Evolutionary conservation across 2,113 vertebrate species (phyloP).

Genomic region (Polypterus bichir): DNA sequence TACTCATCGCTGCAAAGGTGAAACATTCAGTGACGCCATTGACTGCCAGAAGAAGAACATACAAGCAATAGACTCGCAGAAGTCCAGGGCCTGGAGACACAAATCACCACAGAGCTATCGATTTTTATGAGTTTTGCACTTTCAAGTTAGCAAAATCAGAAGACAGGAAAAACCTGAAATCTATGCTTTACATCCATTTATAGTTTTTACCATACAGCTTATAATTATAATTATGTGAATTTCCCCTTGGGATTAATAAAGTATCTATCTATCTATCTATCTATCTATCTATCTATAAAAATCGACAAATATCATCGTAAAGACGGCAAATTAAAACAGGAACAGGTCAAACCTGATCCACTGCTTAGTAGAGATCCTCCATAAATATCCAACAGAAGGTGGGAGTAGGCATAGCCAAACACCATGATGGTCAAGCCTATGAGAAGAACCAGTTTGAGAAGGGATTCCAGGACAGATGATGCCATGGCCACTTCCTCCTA

Average conservation of each 20-base stretch:
- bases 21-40: conserved; percentile 93
- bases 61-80: conserved; percentile 71
- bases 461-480: conserved; percentile 67
- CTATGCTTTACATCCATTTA: no score
- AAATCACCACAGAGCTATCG: not conserved
- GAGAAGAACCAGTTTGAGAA: conserved; percentile 83
- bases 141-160: no score
- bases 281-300: no score
- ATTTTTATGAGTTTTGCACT: no score
- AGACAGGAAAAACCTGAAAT: no score
- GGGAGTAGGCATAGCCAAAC: conserved; percentile 86
- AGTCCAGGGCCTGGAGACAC: conserved; percentile 64
- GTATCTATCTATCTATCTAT: no score
- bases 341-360: conserved; percentile 47
- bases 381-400: conserved; percentile 85
- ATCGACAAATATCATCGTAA: no score
- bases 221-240: no score
- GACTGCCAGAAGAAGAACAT: conserved; percentile 81
- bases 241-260: no score
- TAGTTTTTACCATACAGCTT: not conserved
- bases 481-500: conserved; percentile 77
- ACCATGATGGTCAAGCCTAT: conserved; percentile 74
- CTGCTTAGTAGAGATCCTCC: conserved; percentile 80
- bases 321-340: no score
- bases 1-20: conserved; percentile 85